Evolutionary conservation across 53 echinoderm and acorn worm species (phyloP).

Genomic region (Echinarachnius parma): DNA sequence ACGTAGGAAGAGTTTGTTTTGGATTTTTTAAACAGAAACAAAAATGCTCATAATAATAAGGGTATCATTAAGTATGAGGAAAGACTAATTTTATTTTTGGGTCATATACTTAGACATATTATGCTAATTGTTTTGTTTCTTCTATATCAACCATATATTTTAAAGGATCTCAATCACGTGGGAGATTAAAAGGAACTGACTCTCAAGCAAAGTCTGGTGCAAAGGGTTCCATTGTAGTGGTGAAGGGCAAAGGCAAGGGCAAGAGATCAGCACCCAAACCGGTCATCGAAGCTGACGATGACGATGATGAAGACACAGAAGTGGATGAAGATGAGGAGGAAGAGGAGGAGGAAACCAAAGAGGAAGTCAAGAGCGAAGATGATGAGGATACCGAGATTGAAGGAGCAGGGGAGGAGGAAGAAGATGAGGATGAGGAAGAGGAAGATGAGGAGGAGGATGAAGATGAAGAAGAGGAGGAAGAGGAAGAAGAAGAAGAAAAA

Average conservation of each 20-base stretch:
- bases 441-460: constrained; percentile 39
- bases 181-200: background rate
- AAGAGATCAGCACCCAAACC: background rate
- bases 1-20: no score
- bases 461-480: constrained; percentile 30
- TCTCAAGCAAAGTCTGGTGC: constrained; percentile 8
- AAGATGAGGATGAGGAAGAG: constrained; percentile 18
- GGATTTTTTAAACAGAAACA: no score
- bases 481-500: constrained; percentile 26
- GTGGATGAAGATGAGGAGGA: constrained; percentile 8
- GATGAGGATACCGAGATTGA: constrained; percentile 23
- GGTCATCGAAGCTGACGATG: constrained; percentile 9
- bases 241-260: background rate
- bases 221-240: constrained; percentile 7
- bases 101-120: no score
- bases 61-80: no score
- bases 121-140: background rate
- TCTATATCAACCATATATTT: background rate
- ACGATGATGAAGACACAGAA: constrained; percentile 33
- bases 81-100: no score
- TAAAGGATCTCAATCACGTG: no score
- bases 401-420: constrained; percentile 38
- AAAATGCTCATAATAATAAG: no score
- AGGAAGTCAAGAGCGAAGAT: background rate
- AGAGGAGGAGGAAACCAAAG: constrained; percentile 1